Base-by-base conservation (phyloP, 53 echinoderm and acorn worm genomes). In the Astropecten irregularis region DNA sequence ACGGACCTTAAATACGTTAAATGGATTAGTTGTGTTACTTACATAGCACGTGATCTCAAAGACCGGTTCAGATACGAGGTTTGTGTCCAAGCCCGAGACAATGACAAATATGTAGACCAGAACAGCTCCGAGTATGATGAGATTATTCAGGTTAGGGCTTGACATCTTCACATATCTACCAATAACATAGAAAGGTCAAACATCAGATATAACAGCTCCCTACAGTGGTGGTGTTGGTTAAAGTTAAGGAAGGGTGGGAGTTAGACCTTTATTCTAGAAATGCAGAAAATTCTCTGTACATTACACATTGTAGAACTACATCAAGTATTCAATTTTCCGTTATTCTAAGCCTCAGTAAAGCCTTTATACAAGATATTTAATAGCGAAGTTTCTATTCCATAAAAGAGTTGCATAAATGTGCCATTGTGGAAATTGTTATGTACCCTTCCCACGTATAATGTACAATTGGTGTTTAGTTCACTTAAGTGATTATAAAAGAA, bases 121-220 rank as follows among this genome's bases (percentile, higher is more conserved):
- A 11, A 88, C 68, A 23, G 57, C 71, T 0, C 88, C 88, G 3
- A 88, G 52, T 10, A 88, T 60, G 26, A 88, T 82, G 37, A 86
- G 76, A 48, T 86, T 86, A 40, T 86, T 86, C 23, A 86, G 68
- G n/a, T 66, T 86, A n/a, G 88, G 88, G 37, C 88, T 88, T 0
- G 88, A 88, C 88, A 88, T 88, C 72, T 70, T 82, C 23, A 88
- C 88, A 47, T 55, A 29, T 38, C 88, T 88, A 22, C 14, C 22
- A 26, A 37, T 3, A 40, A 38, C 50, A 64, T 2, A 9, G 59
- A 50, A 16, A n/a, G n/a, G n/a, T n/a, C n/a, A n/a, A n/a, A n/a
- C n/a, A n/a, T n/a, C n/a, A n/a, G n/a, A n/a, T n/a, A n/a, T n/a
- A n/a, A n/a, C n/a, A n/a, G n/a, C n/a, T n/a, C n/a, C n/a, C n/a